A percentile compares a stretch with the other conserved stretches of the same genome.
phyloP scores from a whole-genome alignment of 2,797 vertebrate genomes.

The Gambelia wislizenii region DNA sequence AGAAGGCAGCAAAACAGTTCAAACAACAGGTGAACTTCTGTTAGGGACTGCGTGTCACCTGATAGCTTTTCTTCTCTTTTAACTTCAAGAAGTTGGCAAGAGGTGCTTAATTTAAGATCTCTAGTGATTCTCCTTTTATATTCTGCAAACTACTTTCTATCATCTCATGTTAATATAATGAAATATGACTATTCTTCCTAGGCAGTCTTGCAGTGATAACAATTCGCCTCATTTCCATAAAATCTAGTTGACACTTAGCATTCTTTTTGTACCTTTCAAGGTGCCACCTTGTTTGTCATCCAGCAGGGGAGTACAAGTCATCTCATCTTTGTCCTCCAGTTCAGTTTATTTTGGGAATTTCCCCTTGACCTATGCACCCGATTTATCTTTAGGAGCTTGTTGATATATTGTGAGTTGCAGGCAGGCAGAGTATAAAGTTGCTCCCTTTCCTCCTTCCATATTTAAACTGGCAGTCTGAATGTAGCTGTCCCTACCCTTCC shows the following conservation, averaged over 20 bases:
- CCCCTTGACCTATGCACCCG: neutral
- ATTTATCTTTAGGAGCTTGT: conserved; percentile 8
- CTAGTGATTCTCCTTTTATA: neutral
- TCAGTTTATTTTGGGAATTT: conserved; percentile 1
- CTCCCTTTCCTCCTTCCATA: neutral
- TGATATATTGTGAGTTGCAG: neutral
- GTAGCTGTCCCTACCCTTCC: neutral
- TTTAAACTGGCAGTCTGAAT: neutral
- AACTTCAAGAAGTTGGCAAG: neutral
- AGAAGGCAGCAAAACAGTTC: conserved; percentile 18
- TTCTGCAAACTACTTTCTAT: neutral
- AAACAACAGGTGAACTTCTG: conserved; percentile 20
- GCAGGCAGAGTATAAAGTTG: conserved; percentile 1
- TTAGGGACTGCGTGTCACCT: neutral
- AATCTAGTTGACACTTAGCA: neutral
- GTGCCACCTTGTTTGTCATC: neutral
- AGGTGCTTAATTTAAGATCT: neutral
- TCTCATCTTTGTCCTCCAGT: neutral
- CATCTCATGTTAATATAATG: neutral
- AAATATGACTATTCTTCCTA: neutral
- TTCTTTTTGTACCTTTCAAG: neutral
- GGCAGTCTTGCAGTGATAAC: neutral
- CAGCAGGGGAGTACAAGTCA: neutral
- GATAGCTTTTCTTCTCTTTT: neutral
- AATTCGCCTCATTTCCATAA: neutral